Conservation (phyloP, 2,888 invertebrate genomes). For the Orgyia antiqua region DNA sequence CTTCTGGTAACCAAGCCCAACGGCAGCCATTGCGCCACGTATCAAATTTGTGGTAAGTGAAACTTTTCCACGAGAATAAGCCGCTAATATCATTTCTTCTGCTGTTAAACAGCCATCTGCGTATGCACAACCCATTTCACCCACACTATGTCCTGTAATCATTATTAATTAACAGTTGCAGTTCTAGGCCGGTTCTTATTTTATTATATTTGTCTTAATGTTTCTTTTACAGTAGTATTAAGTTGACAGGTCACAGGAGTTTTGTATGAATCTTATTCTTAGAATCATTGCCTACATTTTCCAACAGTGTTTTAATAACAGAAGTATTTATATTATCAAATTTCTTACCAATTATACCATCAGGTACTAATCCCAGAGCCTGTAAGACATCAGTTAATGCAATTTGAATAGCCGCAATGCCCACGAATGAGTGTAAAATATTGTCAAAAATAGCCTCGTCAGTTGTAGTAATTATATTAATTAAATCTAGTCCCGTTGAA, state of each 20-base stretch:
- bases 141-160: too few species aligned
- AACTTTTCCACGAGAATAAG: neutral
- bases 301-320: neutral
- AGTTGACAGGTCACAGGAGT: too few species aligned
- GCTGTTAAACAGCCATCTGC: too few species aligned
- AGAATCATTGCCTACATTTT: too few species aligned
- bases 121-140: too few species aligned
- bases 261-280: too few species aligned
- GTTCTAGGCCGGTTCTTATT: too few species aligned
- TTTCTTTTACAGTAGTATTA: too few species aligned
- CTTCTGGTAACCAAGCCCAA: neutral
- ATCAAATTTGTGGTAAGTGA: neutral
- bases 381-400: constrained; percentile 1
- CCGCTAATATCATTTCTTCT: too few species aligned
- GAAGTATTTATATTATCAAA: neutral
- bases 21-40: neutral
- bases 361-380: neutral
- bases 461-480: constrained; percentile 1
- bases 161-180: too few species aligned
- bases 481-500: neutral
- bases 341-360: neutral
- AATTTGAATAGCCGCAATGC: constrained; percentile 1
- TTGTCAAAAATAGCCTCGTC: constrained; percentile 1
- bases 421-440: neutral
- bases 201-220: too few species aligned